Evolutionary conservation across 2,888 invertebrate species (phyloP).

Genomic region (Epistrophe grossulariae): DNA sequence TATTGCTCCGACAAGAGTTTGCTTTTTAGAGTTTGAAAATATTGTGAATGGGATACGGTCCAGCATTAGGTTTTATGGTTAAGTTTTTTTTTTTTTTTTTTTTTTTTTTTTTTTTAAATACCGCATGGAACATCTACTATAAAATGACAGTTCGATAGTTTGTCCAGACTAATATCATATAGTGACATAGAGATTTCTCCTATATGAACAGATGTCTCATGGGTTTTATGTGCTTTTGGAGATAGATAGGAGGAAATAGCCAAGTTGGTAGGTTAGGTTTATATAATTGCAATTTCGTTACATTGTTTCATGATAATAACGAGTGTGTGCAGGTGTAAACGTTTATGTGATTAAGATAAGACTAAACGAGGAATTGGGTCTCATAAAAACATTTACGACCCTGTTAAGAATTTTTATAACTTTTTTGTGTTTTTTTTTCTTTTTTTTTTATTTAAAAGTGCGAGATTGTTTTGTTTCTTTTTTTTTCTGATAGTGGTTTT

Average conservation of each 20-base stretch:
- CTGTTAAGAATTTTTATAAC: neutral
- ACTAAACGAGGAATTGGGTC: conserved; percentile 2
- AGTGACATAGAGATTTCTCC: conserved; percentile 46
- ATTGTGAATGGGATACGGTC: neutral
- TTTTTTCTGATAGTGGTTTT: neutral
- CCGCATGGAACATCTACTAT: conserved; percentile 11
- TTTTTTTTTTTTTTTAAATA: conserved; percentile 18
- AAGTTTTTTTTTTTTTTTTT: too few relatives aligned
- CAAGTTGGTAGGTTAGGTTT: neutral
- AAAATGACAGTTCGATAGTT: conserved; percentile 62
- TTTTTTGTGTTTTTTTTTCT: neutral
- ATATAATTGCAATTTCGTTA: conserved; percentile 18
- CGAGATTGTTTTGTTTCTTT: neutral
- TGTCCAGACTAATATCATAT: neutral
- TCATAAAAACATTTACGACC: neutral
- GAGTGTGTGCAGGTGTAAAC: conserved; percentile 35
- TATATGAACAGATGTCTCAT: conserved; percentile 2
- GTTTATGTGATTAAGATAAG: conserved; percentile 45
- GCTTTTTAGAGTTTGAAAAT: conserved; percentile 24
- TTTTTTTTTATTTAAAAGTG: neutral
- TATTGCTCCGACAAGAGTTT: conserved; percentile 47
- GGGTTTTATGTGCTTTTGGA: neutral
- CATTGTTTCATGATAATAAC: conserved; percentile 17
- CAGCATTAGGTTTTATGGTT: conserved; percentile 23
- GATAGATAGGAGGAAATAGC: neutral